These are phyloP conservation scores for Zhengitettix transpicula DNA, from an alignment of 2,888 invertebrate genomes.

Conservation along the genomic window DNA sequence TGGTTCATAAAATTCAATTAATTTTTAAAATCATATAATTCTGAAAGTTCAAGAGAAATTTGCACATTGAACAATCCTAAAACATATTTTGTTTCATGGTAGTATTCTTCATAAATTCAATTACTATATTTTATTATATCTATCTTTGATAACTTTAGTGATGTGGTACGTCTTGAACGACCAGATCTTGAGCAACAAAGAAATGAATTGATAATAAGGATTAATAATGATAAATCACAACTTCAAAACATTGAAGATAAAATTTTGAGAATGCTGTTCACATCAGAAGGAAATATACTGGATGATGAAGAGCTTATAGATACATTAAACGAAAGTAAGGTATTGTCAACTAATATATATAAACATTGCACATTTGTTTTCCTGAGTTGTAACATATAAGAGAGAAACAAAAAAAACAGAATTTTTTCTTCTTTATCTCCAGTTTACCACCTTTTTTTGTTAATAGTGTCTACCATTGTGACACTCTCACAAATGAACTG, in stretches of 20 bases:
- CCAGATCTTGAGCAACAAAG: constrained; percentile 73
- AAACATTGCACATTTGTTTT: neutral
- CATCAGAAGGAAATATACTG: constrained; percentile 75
- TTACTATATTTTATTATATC: too few relatives aligned
- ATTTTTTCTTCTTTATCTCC: too few relatives aligned
- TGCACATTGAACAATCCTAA: too few relatives aligned
- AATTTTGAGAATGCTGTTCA: constrained; percentile 64
- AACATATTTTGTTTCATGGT: too few relatives aligned
- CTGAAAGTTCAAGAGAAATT: too few relatives aligned
- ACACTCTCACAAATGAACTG: too few relatives aligned
- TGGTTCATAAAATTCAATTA: too few relatives aligned
- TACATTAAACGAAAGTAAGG: constrained; percentile 75
- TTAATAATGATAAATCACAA: constrained; percentile 71
- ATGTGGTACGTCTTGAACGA: constrained; percentile 78
- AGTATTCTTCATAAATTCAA: too few relatives aligned
- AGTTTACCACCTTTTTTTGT: too few relatives aligned
- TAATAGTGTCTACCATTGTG: too few relatives aligned
- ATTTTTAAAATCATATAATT: too few relatives aligned
- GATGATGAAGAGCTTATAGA: constrained; percentile 88
- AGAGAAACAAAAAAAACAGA: neutral
- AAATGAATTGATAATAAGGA: constrained; percentile 66
- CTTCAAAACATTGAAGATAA: constrained; percentile 77
- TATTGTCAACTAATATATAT: constrained; percentile 16
- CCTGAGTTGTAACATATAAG: neutral
- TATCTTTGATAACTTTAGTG: constrained; percentile 27